Base-by-base conservation (phyloP, 2,888 invertebrate species). In the Thyatira batis region DNA sequence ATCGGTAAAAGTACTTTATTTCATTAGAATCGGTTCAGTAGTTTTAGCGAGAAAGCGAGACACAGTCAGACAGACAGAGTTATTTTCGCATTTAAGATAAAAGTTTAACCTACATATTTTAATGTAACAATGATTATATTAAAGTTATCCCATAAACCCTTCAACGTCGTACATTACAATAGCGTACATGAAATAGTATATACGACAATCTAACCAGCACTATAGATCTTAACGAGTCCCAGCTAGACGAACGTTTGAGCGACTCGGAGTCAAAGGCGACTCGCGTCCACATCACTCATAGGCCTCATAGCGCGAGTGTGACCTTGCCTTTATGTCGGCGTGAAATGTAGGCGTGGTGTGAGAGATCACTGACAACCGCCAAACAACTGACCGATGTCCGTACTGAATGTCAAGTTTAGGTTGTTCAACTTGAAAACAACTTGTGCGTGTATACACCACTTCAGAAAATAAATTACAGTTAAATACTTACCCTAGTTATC, bases 261-360 rank as follows among this genome's bases (percentile, higher is more conserved):
- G 85, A 84, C 78, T 79, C 59, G 73, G 78, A 89, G 90, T 90
- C 91, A 90, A 90, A 91, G 91, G 91, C 80, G 85, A 84, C 70
- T 69, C 73, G 74, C 82, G 85, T 85, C 87, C 77, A 81, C 88
- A 91, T 91, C 90, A 89, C 71, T 90, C 89, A 89, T 81, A 70
- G 60, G 65, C 39, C n/a, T n/a, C n/a, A n/a, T n/a, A 8, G 39
- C 17, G 17, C 17, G 39, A 39, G 55, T 73, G 71, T 86, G 87
- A 88, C 86, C 88, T 85, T 85, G 82, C 74, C 75, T 83, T 78
- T 76, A 76, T 77, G 67, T 58, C 66, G 67, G 69, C 69, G 71
- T 75, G 71, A 74, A 73, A 69, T 66, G 50, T 17, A 60, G 65
- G 63, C 63, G 66, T 66, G 63, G 60, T 63, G 62, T 55, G 62